phyloP scores from a whole-genome alignment of 1,140 invertebrate species.

The Choristoneura fumiferana region DNA sequence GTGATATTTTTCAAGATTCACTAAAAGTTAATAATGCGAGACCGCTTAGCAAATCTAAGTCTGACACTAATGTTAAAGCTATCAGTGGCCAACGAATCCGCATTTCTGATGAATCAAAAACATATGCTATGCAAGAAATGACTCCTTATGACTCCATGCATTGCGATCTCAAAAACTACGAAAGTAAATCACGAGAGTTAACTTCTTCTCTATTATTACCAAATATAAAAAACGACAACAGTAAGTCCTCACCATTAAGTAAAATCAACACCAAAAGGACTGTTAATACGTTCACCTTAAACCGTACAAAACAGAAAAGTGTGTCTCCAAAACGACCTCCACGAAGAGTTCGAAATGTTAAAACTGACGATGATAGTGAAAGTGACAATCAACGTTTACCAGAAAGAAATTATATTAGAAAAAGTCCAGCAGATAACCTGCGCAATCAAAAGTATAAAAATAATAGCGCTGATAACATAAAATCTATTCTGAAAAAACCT shows the following conservation, averaged over 20 bases:
- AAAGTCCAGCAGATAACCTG: slow-evolving; percentile 33
- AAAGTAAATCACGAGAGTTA: slow-evolving; percentile 58
- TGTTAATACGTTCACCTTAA: slow-evolving; percentile 44
- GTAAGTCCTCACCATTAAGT: slow-evolving; percentile 51
- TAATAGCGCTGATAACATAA: slow-evolving; percentile 71
- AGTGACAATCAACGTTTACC: slow-evolving; percentile 66
- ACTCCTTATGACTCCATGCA: slow-evolving; percentile 70
- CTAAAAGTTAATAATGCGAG: slow-evolving; percentile 43
- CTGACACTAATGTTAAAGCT: slow-evolving; percentile 78
- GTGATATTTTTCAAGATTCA: slow-evolving; percentile 59
- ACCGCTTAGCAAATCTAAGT: slow-evolving; percentile 44
- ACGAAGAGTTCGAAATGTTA: slow-evolving; percentile 59
- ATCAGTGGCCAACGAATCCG: slow-evolving; percentile 80
- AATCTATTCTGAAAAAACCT: slow-evolving; percentile 86
- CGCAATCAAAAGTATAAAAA: slow-evolving; percentile 56
- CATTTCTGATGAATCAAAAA: slow-evolving; percentile 69
- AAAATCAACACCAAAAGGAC: slow-evolving; percentile 62
- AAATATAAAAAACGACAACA: slow-evolving; percentile 68
- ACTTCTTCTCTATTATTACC: slow-evolving; percentile 58
- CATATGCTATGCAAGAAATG: slow-evolving; percentile 51
- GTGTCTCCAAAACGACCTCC: slow-evolving; percentile 69
- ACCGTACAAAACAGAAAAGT: slow-evolving; percentile 69
- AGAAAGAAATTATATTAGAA: slow-evolving; percentile 54
- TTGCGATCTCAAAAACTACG: slow-evolving; percentile 71
- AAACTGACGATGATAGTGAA: slow-evolving; percentile 71